Base-by-base conservation (phyloP, 2,888 invertebrate species). In the Leptinotarsa haldemani region DNA sequence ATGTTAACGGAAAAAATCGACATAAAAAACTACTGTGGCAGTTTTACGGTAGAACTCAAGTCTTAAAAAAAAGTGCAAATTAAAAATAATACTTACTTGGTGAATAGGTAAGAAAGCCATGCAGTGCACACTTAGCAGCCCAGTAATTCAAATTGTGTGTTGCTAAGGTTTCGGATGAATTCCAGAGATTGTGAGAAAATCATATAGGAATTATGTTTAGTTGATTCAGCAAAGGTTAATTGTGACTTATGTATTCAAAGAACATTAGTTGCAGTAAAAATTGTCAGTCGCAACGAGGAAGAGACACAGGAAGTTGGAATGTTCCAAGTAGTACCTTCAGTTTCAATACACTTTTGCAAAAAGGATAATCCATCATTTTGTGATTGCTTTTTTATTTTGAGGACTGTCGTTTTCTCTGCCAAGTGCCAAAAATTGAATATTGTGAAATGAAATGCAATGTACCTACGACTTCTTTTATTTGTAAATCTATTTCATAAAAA, bases 21-120 rank as follows among this genome's bases (percentile, higher is more conserved):
- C 30, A 30, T 1, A 25, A 25, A 25, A 30, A 30, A 7, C 30
- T 30, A 40, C 9, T 40, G 9, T 2, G 40, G 40, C 9, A 40
- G 9, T 2, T 40, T 9, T 9, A 40, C 40, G 0, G 9, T 9
- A 12, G 40, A 12, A 2, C 40, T 9, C 3, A 40, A 18, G 56
- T 56, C 20, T 56, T 20, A 56, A 12, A 22, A 56, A 25, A 18
- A 56, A 20, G 52, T 16, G n/a, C 7, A 7, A 52, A 52, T 18
- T n/a, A 56, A 56, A 56, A 15, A 20, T 20, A 0, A 16, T 66
- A 53, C 30, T 53, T 66, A 66, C 66, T 66, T 30, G 52, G 48
- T 16, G 66, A 56, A 61, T 22, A 61, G 9, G 9, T 15, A 13
- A 72, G 61, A 52, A 74, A 74, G 74, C 74, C 74, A 74, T 74